Evolutionary conservation across 2,113 vertebrate genomes (phyloP).

Genomic region (Oxyura jamaicensis): DNA sequence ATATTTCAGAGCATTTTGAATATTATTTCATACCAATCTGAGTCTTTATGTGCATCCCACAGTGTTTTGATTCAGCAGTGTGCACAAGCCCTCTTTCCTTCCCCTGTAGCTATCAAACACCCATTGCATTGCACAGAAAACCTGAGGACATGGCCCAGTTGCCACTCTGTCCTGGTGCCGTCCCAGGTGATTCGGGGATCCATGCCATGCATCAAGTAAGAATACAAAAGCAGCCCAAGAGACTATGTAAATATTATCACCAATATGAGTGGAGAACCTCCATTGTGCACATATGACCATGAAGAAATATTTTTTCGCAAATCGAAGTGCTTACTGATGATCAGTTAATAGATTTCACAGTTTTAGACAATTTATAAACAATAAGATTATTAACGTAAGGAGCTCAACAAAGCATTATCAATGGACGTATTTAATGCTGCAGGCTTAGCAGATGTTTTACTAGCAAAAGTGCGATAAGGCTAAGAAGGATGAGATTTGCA

Average conservation of each 20-base stretch:
- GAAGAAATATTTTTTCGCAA: not conserved
- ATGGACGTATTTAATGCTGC: not conserved
- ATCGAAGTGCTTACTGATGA: not conserved
- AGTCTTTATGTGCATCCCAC: not conserved
- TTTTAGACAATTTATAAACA: not conserved
- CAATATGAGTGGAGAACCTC: not conserved
- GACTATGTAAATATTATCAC: rapidly evolving
- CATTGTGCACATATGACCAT: not conserved
- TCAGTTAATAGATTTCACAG: not conserved
- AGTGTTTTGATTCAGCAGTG: rapidly evolving
- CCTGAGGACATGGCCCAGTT: too few species aligned
- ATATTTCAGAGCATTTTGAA: not conserved
- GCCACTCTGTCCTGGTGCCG: not conserved
- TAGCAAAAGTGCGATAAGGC: not conserved
- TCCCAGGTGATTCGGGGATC: not conserved
- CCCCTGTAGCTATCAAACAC: not conserved
- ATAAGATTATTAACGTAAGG: not conserved
- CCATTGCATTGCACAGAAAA: not conserved
- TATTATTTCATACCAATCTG: not conserved
- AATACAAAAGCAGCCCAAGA: not conserved
- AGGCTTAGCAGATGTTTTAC: not conserved
- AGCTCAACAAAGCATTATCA: not conserved
- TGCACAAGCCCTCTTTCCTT: not conserved
- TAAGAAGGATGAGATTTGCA: not conserved
- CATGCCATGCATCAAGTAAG: rapidly evolving